Evolutionary conservation across 2,113 vertebrate species (phyloP), one percentile per base, ranked within the genome.

Genomic region (Hydrolagus affinis): DNA sequence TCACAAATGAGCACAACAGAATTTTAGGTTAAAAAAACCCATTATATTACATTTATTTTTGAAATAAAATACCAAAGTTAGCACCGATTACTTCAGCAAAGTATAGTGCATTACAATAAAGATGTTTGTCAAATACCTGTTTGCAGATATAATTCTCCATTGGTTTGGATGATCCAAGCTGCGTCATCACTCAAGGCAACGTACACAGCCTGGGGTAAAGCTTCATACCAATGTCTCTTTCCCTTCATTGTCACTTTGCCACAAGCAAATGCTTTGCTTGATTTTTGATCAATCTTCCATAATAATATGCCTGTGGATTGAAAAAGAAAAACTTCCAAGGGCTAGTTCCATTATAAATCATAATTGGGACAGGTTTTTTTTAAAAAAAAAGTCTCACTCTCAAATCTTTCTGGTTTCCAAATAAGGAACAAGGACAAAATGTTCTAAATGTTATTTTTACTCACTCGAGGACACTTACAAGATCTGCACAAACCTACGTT

Each of bases 251-350:
- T 95, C 3, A 98, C 97, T 89, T 98, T 98, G 2, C 96, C 96
- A 87, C 97, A 98, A 0, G 98, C 98, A 70, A 95, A 98, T 0
- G 97, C 97, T n/a, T 96, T 96, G 91, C 96, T 95, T 44, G 94
- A 96, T 88, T 96, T 98, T 92, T 98, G 97, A 86, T 99, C 97
- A 87, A 99, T 94, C 91, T 99, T 99, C 98, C 98, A 99, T 85
- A 99, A 93, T 86, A 99, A 93, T n/a, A 94, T 89, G 21, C 98
- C 98, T 99, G 88, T 0, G 62, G 0, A 59, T 23, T 23, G 19
- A 6, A 64, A 86, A 62, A 64, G 30, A 21, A 44, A 80, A 70
- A 70, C 19, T 70, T 85, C n/a, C n/a, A 70, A 44, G n/a, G 8
- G 21, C 19, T 85, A 69, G 71, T 73, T 73, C 28, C 6, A 73